Conservation (phyloP, 2,797 vertebrate species). For the Onychomys torridus region DNA sequence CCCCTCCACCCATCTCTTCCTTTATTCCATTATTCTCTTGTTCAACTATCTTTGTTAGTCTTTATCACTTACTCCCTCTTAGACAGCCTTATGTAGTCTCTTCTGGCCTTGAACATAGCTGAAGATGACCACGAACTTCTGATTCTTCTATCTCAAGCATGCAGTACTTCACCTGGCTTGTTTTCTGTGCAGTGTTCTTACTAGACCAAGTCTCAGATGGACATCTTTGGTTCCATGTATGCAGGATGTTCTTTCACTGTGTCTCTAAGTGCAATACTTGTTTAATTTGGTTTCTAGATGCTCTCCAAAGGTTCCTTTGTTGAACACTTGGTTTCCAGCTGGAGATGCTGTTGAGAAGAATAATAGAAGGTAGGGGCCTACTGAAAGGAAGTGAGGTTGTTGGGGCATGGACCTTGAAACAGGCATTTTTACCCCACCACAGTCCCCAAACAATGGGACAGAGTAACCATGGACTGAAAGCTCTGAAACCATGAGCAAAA, state of each 20-base stretch:
- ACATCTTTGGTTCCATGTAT: neutral
- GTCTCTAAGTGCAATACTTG: neutral
- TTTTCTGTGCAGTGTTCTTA: neutral
- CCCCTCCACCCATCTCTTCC: too few relatives aligned
- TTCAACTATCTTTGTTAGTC: neutral
- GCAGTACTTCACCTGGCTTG: neutral
- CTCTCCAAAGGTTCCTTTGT: neutral
- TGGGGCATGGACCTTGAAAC: neutral
- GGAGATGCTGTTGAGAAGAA: neutral
- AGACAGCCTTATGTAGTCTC: neutral
- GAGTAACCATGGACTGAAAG: neutral
- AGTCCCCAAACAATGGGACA: neutral
- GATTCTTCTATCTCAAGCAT: neutral
- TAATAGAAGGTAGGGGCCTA: neutral
- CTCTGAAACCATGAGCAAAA: neutral
- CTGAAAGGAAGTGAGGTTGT: neutral
- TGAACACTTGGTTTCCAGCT: neutral
- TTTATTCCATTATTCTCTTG: neutral
- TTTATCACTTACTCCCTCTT: neutral
- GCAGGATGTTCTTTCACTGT: neutral
- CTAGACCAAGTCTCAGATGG: neutral
- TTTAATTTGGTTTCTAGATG: neutral
- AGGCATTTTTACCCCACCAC: neutral
- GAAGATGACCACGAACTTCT: too few relatives aligned
- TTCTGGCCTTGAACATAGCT: neutral